These are phyloP conservation scores for Cuniculus paca DNA, from an alignment of 2,797 vertebrate genomes.

Conservation along the genomic window DNA sequence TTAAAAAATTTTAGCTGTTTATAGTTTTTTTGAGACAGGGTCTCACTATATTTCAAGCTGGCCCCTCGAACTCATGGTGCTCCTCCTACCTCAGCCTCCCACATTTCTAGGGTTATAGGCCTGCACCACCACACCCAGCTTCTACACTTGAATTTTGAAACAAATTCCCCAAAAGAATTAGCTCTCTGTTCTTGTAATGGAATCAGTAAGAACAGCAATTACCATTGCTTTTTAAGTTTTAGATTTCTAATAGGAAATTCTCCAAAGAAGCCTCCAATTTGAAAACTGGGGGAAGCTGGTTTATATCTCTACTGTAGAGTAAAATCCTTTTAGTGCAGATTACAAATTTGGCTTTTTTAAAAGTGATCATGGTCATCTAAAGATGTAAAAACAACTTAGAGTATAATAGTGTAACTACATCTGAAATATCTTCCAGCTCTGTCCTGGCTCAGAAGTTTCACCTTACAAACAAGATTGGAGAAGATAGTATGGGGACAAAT, in stretches of 20 bases:
- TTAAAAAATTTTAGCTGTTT: not conserved
- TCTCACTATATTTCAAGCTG: not conserved
- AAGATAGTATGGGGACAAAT: conserved; percentile 40
- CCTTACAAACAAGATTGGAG: conserved; percentile 55
- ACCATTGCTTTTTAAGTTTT: not conserved
- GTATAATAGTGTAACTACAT: not conserved
- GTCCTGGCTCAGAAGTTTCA: conserved; percentile 49
- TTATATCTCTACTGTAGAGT: not conserved
- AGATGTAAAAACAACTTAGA: conserved; percentile 1
- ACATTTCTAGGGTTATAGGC: not conserved
- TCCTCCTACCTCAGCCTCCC: not conserved
- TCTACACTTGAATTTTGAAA: conserved; percentile 60
- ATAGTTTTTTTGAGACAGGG: not conserved
- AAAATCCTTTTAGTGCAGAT: conserved; percentile 45
- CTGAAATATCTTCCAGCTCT: conserved; percentile 44
- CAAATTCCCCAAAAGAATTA: conserved; percentile 64
- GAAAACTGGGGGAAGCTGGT: conserved; percentile 11
- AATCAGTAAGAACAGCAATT: conserved; percentile 62
- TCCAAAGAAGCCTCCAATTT: conserved; percentile 40
- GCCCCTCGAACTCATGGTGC: not conserved
- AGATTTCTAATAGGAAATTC: conserved; percentile 5
- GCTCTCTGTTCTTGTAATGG: conserved; percentile 68
- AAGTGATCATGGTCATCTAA: not conserved
- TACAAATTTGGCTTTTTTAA: conserved; percentile 17
- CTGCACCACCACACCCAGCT: not conserved